phyloP scores from a whole-genome alignment of 2,888 invertebrate species.

The Coremacera marginata region DNA sequence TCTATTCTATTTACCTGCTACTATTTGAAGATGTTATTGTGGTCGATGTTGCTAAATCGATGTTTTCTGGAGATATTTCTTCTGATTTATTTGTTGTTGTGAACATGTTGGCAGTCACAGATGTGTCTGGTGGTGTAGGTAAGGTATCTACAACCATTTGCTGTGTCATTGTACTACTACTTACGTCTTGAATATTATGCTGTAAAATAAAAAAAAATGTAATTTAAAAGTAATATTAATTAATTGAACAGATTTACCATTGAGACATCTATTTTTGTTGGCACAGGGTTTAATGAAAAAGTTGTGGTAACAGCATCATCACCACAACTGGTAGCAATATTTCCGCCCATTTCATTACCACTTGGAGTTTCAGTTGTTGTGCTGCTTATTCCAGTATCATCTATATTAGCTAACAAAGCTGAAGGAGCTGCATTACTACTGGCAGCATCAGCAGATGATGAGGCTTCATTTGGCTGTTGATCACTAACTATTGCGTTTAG shows the following conservation, averaged over 20 bases:
- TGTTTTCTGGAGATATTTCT: constrained; percentile 48
- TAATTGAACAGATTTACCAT: too few relatives aligned
- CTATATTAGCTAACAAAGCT: constrained; percentile 37
- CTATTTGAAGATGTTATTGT: neutral
- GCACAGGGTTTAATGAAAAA: too few relatives aligned
- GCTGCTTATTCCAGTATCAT: constrained; percentile 54
- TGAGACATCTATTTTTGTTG: too few relatives aligned
- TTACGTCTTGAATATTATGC: neutral
- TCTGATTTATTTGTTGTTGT: constrained; percentile 65
- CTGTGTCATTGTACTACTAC: neutral
- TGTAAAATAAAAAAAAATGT: neutral
- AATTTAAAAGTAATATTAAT: too few relatives aligned
- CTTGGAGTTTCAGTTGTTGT: constrained; percentile 43
- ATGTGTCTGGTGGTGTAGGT: constrained; percentile 59
- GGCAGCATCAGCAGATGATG: neutral
- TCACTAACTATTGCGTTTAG: neutral
- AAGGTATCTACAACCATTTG: constrained; percentile 41
- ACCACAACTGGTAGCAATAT: neutral
- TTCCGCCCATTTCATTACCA: neutral
- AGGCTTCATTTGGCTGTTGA: neutral
- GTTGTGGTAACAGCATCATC: neutral
- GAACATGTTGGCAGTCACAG: constrained; percentile 65
- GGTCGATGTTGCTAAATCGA: neutral
- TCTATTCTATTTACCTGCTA: neutral
- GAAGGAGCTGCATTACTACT: neutral